phyloP scores from a whole-genome alignment of 2,113 vertebrate genomes.

The Gymnorhina tibicen region DNA sequence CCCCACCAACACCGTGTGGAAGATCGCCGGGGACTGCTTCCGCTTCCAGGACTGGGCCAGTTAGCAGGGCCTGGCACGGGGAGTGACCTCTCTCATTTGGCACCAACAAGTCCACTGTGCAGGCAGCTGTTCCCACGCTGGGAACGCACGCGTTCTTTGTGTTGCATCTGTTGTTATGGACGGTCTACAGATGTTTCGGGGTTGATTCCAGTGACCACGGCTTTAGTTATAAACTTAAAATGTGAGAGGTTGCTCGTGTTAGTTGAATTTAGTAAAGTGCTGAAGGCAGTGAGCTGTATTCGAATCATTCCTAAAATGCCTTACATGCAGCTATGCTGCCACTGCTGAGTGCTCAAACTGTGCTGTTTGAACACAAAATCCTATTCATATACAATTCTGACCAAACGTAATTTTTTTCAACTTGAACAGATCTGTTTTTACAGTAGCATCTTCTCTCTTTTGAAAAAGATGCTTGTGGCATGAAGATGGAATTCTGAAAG shows the following conservation, averaged over 20 bases:
- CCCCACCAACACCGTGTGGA: constrained; percentile 91
- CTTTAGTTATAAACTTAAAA: not conserved
- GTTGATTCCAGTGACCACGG: not conserved
- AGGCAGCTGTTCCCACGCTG: not conserved
- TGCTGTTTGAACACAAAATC: not conserved
- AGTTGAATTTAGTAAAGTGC: not conserved
- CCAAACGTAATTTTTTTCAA: not conserved
- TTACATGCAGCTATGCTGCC: constrained; percentile 23
- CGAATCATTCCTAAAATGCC: constrained; percentile 47
- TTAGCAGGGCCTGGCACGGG: constrained; percentile 5
- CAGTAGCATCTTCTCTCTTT: not conserved
- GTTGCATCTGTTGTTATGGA: not conserved
- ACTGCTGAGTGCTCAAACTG: not conserved
- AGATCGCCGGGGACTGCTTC: constrained; percentile 97
- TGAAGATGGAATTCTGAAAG: not conserved
- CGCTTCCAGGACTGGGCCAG: constrained; percentile 94
- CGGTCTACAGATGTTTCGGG: not conserved
- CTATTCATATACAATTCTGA: not conserved
- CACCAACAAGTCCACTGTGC: not conserved
- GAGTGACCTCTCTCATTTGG: not conserved
- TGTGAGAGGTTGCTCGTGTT: constrained; percentile 20
- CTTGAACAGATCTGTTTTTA: not conserved
- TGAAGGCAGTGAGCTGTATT: not conserved
- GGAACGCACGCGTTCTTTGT: not conserved
- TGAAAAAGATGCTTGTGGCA: not conserved